Conservation (phyloP, 1,140 invertebrate species). For the Heliconius nattereri region DNA sequence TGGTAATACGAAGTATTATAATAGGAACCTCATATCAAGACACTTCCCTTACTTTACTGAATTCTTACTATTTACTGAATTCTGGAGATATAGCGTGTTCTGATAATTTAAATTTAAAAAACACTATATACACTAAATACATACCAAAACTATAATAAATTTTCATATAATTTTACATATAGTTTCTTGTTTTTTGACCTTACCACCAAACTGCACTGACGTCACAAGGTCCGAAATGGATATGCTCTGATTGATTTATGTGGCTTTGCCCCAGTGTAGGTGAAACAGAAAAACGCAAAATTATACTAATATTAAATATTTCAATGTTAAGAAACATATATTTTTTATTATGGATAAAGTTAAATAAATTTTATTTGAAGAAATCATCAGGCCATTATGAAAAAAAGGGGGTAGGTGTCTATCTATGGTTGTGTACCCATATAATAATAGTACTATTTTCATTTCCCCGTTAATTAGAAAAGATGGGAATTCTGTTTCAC, state of each 20-base stretch:
- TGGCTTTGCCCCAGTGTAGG: slow-evolving; percentile 51
- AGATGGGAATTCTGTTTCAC: too few relatives aligned
- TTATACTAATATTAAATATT: background rate
- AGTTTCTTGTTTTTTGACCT: background rate
- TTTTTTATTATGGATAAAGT: background rate
- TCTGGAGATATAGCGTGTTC: too few relatives aligned
- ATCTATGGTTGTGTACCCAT: too few relatives aligned
- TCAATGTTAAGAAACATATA: slow-evolving; percentile 9
- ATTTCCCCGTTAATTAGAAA: too few relatives aligned
- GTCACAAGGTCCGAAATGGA: slow-evolving; percentile 45
- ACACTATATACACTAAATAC: too few relatives aligned
- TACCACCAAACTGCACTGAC: slow-evolving; percentile 28
- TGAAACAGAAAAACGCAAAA: slow-evolving; percentile 24
- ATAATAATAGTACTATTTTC: too few relatives aligned
- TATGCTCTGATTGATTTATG: slow-evolving; percentile 50
- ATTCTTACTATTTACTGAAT: too few relatives aligned
- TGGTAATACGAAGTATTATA: too few relatives aligned
- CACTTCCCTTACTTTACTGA: too few relatives aligned
- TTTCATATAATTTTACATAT: background rate
- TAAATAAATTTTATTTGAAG: background rate
- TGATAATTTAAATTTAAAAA: too few relatives aligned
- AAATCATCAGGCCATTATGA: background rate
- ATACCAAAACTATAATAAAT: background rate
- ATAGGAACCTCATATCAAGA: too few relatives aligned
- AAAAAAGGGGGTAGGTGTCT: too few relatives aligned